Evolutionary conservation across 2,113 vertebrate genomes (phyloP).

Genomic region (Anarhynchus alexandrinus): DNA sequence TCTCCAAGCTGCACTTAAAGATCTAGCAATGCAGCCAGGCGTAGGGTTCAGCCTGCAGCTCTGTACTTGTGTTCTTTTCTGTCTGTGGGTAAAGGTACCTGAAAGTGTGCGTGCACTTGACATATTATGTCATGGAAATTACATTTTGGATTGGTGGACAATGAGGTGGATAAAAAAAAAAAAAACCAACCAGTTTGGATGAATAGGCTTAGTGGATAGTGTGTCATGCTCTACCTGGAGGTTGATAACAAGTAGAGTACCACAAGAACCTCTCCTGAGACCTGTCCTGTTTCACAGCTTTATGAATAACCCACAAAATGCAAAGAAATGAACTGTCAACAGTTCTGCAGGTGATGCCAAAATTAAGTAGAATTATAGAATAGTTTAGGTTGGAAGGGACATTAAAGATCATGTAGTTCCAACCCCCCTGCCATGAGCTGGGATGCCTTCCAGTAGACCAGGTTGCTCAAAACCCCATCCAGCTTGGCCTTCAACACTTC

Average conservation of each 20-base stretch:
- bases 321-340: neutral
- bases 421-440: no score
- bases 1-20: neutral
- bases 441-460: no score
- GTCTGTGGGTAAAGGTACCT: neutral
- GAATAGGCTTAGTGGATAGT: neutral
- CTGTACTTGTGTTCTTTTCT: neutral
- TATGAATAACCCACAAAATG: neutral
- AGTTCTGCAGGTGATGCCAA: neutral
- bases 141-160: neutral
- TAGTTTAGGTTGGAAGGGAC: no score
- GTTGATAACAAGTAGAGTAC: neutral
- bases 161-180: neutral
- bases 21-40: neutral
- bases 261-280: neutral
- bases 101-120: neutral
- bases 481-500: no score
- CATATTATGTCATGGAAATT: neutral
- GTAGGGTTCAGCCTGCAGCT: neutral
- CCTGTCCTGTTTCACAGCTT: neutral
- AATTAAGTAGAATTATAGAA: neutral
- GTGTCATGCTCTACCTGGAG: neutral
- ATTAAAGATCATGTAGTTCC: no score
- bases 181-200: neutral
- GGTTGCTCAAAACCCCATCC: no score